Evolutionary conservation across 2,797 vertebrate genomes (phyloP).

Genomic region (Pipistrellus kuhlii): DNA sequence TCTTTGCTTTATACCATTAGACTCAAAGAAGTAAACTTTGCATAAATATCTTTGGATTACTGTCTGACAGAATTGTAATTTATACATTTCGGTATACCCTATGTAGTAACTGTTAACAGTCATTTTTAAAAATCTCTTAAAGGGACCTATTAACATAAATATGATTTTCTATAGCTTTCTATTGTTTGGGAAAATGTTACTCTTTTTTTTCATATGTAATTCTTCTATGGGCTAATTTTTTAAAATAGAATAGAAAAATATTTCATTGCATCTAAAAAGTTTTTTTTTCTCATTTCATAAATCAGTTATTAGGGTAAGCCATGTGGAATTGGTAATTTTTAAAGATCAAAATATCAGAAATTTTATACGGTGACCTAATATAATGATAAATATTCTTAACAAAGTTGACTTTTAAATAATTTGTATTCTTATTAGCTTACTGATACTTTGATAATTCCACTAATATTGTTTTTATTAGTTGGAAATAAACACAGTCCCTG

Average conservation of each 20-base stretch:
- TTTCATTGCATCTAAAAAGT: background rate
- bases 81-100: background rate
- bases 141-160: background rate
- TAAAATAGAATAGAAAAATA: background rate
- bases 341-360: background rate
- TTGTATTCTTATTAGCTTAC: background rate
- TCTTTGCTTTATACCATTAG: constrained; percentile 6
- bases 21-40: background rate
- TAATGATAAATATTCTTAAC: background rate
- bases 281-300: background rate
- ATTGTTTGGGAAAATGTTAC: background rate
- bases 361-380: background rate
- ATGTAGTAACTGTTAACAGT: background rate
- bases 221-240: background rate
- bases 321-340: constrained; percentile 1
- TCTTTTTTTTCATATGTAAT: background rate
- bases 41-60: background rate
- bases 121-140: background rate
- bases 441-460: background rate
- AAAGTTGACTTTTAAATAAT: constrained; percentile 17
- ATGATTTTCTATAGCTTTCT: background rate
- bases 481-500: background rate
- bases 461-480: background rate
- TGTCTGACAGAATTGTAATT: background rate
- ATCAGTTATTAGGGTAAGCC: background rate